Evolutionary conservation across 2,888 invertebrate species (phyloP).

Genomic region (Noctua fimbriata): DNA sequence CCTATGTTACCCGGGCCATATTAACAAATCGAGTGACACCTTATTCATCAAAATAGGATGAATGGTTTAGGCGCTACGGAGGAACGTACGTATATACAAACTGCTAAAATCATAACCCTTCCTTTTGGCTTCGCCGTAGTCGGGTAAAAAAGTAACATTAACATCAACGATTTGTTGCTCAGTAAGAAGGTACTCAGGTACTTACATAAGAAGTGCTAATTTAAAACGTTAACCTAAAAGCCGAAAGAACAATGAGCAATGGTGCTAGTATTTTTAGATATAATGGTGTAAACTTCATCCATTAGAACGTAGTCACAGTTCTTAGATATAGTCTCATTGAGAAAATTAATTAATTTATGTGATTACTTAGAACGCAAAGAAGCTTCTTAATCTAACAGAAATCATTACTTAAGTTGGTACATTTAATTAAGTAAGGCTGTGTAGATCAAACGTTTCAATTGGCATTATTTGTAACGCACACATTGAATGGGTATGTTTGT

Average conservation of each 20-base stretch:
- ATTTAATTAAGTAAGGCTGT: slow-evolving; percentile 32
- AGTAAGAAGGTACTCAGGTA: not conserved
- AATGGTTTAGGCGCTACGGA: no score
- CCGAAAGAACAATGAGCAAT: not conserved
- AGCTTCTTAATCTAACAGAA: slow-evolving; percentile 36
- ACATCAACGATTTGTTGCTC: not conserved
- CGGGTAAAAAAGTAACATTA: no score
- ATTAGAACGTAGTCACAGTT: slow-evolving; percentile 34
- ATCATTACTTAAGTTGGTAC: slow-evolving; percentile 24
- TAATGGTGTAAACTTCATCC: slow-evolving; percentile 17
- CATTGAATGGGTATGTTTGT: not conserved
- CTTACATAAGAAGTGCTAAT: slow-evolving; percentile 12
- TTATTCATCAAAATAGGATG: no score
- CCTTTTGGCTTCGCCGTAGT: no score
- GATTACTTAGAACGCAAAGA: slow-evolving; percentile 37
- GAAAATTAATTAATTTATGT: slow-evolving; percentile 29
- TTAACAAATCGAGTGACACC: no score
- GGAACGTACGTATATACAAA: no score
- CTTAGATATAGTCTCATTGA: slow-evolving; percentile 14
- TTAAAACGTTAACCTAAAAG: slow-evolving; percentile 13
- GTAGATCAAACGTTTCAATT: not conserved
- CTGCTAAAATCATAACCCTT: no score
- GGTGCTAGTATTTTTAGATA: not conserved
- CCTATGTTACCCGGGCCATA: no score
- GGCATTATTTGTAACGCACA: slow-evolving; percentile 21